Conservation (phyloP, 2,113 vertebrate genomes). For the Sisor rabdophorus region DNA sequence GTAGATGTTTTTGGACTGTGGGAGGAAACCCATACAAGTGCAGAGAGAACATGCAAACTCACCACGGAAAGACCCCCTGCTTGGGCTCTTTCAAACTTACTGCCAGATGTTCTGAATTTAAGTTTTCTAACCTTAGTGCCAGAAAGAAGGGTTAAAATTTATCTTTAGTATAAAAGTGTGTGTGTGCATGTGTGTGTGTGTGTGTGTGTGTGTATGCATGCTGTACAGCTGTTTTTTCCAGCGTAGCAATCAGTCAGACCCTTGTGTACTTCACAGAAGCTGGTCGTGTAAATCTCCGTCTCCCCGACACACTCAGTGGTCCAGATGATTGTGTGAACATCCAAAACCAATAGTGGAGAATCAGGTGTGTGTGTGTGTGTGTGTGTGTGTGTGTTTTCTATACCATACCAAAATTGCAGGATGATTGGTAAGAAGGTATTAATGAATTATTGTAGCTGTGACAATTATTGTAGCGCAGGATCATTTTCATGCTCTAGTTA, state of each 20-base stretch:
- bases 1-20: too few relatives aligned
- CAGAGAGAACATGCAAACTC: too few relatives aligned
- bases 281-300: conserved; percentile 13
- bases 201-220: conserved; percentile 45
- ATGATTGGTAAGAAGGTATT: too few relatives aligned
- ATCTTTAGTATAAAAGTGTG: neutral
- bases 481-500: too few relatives aligned
- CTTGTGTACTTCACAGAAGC: conserved; percentile 2
- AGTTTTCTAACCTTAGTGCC: too few relatives aligned
- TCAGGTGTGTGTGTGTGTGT: neutral
- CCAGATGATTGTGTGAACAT: conserved; percentile 42
- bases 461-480: too few relatives aligned
- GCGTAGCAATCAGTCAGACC: conserved; percentile 16
- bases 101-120: too few relatives aligned
- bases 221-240: neutral
- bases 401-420: too few relatives aligned
- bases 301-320: conserved; percentile 38
- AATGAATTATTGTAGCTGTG: too few relatives aligned
- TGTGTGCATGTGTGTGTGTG: conserved; percentile 60
- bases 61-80: too few relatives aligned
- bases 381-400: conserved; percentile 4
- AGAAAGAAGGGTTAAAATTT: neutral
- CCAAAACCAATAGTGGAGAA: conserved; percentile 1
- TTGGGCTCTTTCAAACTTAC: too few relatives aligned
- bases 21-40: too few relatives aligned